phyloP scores from a whole-genome alignment of 92 coral and sea anemone species.

The Hydrozoanthus gracilis region DNA sequence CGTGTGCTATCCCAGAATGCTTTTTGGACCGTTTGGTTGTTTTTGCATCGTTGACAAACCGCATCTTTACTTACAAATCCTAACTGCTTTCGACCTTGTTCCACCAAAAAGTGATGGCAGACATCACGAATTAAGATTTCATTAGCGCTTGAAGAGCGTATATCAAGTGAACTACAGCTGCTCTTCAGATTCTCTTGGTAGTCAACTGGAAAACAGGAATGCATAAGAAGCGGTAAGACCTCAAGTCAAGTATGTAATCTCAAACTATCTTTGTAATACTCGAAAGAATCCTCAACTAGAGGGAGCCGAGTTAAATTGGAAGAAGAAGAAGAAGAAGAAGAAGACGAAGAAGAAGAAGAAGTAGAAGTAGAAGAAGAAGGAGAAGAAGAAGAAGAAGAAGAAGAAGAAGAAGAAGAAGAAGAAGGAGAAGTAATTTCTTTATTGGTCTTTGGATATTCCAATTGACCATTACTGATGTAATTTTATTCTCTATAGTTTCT shows the following conservation, averaged over 20 bases:
- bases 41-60: slow-evolving; percentile 67
- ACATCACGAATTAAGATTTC: not conserved
- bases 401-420: no score
- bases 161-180: not conserved
- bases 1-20: slow-evolving; percentile 67
- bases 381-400: no score
- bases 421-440: no score
- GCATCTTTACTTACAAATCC: not conserved
- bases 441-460: no score
- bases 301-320: no score
- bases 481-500: no score
- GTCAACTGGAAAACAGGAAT: no score
- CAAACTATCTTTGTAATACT: not conserved
- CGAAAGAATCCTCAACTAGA: not conserved
- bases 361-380: no score
- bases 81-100: not conserved
- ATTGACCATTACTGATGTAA: no score
- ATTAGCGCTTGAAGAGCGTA: not conserved
- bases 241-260: not conserved
- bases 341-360: no score
- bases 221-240: not conserved
- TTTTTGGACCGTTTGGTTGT: slow-evolving; percentile 40
- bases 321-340: no score
- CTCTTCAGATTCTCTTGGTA: not conserved
- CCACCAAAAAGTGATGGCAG: slow-evolving; percentile 29